Base-by-base conservation (phyloP, 1,140 invertebrate species). In the Venturia canescens region DNA sequence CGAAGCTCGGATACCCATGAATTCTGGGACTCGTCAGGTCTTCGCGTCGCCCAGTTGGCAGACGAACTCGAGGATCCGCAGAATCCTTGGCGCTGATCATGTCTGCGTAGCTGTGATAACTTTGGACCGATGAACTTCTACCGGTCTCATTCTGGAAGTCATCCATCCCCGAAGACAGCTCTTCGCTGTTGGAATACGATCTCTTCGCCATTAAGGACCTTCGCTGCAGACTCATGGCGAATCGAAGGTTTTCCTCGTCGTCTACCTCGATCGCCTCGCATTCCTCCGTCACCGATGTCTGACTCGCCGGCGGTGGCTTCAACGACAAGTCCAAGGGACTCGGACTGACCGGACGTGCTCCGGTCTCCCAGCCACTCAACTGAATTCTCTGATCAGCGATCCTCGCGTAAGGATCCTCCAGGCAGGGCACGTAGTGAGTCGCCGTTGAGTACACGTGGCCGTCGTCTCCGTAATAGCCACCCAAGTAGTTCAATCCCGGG, bases 291-390 rank as follows among this genome's bases (percentile, higher is more conserved):
- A 75, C 82, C 7, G 87, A 84, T 3, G 81, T 87, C 11, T 75
- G 81, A 23, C 82, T 74, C 63, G 67, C 78, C 67, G 67, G 84
- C n/a, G 71, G 70, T 1, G 91, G 84, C 69, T 93, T 93, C 29
- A 93, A 38, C 4, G 92, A 93, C 4, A 93, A 76, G 71, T 93
- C 93, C 71, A 93, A 81, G 0, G 92, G 92, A 50, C 86, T 87
- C 6, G 91, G 90, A 3, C 86, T 89, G 1, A 84, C 63, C 0
- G 87, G 79, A 3, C 85, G 79, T 15, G 83, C 72, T 9, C 11
- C n/a, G 5, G 81, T 9, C 1, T 87, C 85, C 85, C 84, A 88
- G 0, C 13, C 26, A 82, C 53, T 7, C 21, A 31, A 3, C 80
- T 86, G n/a, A 87, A 71, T 23, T 21, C 81, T 79, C 71, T 86